Percentiles rank a stretch among this genome's conserved stretches.
These are phyloP conservation scores for Pristionchus arcanus DNA, from an alignment of 2,888 invertebrate genomes.

Conservation along the genomic window DNA sequence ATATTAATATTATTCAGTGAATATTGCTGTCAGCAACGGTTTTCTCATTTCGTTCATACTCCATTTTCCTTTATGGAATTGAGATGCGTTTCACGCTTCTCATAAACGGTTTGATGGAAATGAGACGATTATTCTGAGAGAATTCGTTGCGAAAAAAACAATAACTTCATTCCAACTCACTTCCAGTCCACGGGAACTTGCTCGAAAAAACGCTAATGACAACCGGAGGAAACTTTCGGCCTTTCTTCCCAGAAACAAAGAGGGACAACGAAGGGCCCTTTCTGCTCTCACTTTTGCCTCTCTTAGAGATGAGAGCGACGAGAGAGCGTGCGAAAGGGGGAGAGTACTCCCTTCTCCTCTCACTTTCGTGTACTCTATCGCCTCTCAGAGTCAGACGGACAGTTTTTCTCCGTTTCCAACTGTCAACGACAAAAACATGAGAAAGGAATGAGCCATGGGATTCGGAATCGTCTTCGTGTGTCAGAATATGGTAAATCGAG, in stretches of 20 bases:
- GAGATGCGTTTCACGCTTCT: no score
- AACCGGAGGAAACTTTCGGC: slow-evolving; percentile 13
- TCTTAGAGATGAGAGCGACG: not conserved
- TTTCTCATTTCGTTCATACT: no score
- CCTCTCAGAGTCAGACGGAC: not conserved
- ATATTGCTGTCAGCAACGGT: no score
- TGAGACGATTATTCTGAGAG: not conserved
- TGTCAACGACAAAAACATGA: not conserved
- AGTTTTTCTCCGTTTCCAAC: not conserved
- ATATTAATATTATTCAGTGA: no score
- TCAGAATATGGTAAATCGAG: no score
- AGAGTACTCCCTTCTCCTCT: no score
- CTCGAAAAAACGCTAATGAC: not conserved
- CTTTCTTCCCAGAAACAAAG: slow-evolving; percentile 38
- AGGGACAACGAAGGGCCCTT: not conserved
- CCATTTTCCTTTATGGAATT: no score
- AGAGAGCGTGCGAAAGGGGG: not conserved
- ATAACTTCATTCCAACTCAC: not conserved
- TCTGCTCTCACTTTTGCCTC: not conserved
- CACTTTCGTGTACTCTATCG: not conserved
- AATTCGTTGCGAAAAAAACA: not conserved
- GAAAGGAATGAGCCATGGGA: not conserved
- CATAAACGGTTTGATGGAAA: no score
- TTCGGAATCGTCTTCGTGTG: not conserved
- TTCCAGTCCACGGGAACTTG: not conserved